These are phyloP conservation scores for Psettodes erumei DNA, from an alignment of 2,113 vertebrate species.

Conservation along the genomic window DNA sequence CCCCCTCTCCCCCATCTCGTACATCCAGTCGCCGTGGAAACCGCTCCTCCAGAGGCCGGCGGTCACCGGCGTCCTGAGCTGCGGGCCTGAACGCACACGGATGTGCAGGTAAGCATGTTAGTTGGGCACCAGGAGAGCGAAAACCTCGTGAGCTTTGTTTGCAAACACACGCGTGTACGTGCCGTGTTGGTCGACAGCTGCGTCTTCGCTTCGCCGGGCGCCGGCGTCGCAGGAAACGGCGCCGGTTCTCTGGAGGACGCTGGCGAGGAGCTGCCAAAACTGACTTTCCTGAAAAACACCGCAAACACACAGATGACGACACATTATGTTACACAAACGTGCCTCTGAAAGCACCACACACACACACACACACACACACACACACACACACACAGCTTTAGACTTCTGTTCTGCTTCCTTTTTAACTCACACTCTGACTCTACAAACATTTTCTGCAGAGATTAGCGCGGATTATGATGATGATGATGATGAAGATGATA, in stretches of 20 bases:
- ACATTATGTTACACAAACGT: neutral
- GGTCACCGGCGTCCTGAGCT: slow-evolving; percentile 67
- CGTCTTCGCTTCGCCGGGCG: slow-evolving; percentile 17
- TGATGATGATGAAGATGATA: neutral
- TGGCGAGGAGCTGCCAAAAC: slow-evolving; percentile 75
- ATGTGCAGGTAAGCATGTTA: too few species aligned
- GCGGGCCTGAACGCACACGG: neutral
- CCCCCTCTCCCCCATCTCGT: neutral
- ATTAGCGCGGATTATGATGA: too few species aligned
- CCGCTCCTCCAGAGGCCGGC: slow-evolving; percentile 80
- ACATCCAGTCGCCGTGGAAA: slow-evolving; percentile 77
- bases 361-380: too few species aligned
- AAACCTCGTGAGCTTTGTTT: too few species aligned
- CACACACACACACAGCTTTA: too few species aligned
- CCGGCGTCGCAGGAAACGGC: slow-evolving; percentile 10
- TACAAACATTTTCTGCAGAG: too few species aligned
- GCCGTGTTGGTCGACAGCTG: too few species aligned
- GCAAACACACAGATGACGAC: neutral
- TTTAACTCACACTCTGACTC: too few species aligned
- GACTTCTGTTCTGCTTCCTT: too few species aligned
- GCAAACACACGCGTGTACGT: too few species aligned
- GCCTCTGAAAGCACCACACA: too few species aligned
- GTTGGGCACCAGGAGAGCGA: too few species aligned
- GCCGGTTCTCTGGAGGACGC: slow-evolving; percentile 53
- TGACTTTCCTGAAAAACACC: slow-evolving; percentile 68